Percentiles rank a stretch among this genome's conserved stretches.
These are phyloP conservation scores for Macrophya annulata DNA, from an alignment of 2,888 invertebrate species.

Conservation along the genomic window DNA sequence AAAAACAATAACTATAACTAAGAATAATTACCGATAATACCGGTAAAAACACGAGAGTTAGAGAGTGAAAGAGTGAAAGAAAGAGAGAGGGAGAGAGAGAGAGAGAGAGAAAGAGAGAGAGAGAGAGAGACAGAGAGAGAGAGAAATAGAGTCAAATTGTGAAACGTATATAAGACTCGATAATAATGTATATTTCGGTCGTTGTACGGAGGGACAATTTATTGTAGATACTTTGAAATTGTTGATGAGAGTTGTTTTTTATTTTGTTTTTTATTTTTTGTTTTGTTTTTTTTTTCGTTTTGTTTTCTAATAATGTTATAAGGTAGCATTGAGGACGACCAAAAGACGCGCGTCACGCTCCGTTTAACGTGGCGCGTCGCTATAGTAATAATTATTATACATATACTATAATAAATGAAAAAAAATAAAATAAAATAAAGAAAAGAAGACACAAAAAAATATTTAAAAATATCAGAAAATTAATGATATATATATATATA, in stretches of 20 bases:
- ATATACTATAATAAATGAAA: slow-evolving; percentile 43
- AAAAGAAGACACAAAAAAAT: slow-evolving; percentile 60
- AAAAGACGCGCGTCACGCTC: slow-evolving; percentile 72
- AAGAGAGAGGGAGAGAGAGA: slow-evolving; percentile 57
- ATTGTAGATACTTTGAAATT: slow-evolving; percentile 75
- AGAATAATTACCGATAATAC: slow-evolving; percentile 6
- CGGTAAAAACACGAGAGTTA: neutral
- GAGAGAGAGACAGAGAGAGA: slow-evolving; percentile 55
- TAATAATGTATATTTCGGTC: slow-evolving; percentile 55
- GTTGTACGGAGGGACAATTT: slow-evolving; percentile 66
- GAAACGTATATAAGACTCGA: slow-evolving; percentile 21
- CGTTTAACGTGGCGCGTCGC: slow-evolving; percentile 66
- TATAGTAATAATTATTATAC: slow-evolving; percentile 64
- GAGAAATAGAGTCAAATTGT: slow-evolving; percentile 28
- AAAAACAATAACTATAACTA: slow-evolving; percentile 40
- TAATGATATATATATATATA: too few species aligned
- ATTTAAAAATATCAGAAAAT: slow-evolving; percentile 49
- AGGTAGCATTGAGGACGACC: slow-evolving; percentile 78
- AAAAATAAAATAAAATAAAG: neutral
- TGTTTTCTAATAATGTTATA: slow-evolving; percentile 77
- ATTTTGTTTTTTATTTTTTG: slow-evolving; percentile 60
- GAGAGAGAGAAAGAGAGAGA: slow-evolving; percentile 54
- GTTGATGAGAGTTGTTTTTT: slow-evolving; percentile 76
- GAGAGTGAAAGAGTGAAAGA: slow-evolving; percentile 37
- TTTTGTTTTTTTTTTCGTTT: slow-evolving; percentile 62